Evolutionary conservation across 2,888 invertebrate species (phyloP), one percentile per base, ranked within the genome.

Genomic region (Rhogogaster chlorosoma): DNA sequence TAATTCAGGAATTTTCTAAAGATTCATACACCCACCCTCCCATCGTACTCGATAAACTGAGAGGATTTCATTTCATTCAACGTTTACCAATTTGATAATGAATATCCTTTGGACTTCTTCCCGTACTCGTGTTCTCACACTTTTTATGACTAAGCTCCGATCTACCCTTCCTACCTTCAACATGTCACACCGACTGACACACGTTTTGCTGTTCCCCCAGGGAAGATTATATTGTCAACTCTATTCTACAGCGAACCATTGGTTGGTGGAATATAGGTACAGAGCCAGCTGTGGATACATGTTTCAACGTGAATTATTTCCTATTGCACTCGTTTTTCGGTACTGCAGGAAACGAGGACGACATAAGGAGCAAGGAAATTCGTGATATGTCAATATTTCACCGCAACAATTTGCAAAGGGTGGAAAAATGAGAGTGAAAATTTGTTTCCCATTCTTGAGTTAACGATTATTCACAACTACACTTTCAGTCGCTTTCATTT

Each of bases 221-320:
- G 73, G 73, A 42, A 73, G 73, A 38, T 73, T 42, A 42, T 42
- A 73, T 15, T 38, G 42, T 73, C 73, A 67, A 67, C 22, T n/a
- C 10, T 42, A 73, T n/a, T 42, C n/a, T 73, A 38, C 38, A 22
- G 26, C 38, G 26, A 15, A n/a, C 53, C 26, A 61, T 61, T 26
- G 26, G 61, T 26, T 61, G 7, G 53, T 53, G 7, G n/a, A 53
- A 53, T 53, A 53, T 53, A n/a, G 73, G 73, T 73, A 73, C 73
- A 22, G 42, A 18, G 73, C 73, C 73, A 73, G 22, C 22, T 42
- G 42, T 6, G 42, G n/a, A 22, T 42, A n/a, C 10, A 18, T 42
- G 22, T 67, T 67, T 12, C 12, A 61, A 18, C 70, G n/a, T 70
- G 70, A 70, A 70, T n/a, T 70, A n/a, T 32, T 15, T 36, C 38